Evolutionary conservation across 2,113 vertebrate species (phyloP).

Genomic region (Dinomys branickii): DNA sequence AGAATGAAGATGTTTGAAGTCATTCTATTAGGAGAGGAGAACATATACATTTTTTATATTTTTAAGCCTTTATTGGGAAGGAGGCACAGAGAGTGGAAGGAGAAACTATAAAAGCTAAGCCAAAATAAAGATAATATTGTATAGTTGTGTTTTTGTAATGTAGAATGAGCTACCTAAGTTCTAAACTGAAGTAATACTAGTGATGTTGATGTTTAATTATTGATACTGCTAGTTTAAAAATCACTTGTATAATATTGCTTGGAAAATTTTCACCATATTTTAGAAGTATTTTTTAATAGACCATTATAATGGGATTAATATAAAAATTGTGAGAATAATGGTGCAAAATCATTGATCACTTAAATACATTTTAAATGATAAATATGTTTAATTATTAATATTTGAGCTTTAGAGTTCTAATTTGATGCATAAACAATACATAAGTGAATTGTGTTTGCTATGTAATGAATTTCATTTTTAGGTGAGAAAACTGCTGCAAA

Average conservation of each 20-base stretch:
- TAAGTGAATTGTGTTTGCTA: background rate
- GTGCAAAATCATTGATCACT: background rate
- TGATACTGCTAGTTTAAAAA: background rate
- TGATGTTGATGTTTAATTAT: background rate
- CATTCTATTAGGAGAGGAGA: background rate
- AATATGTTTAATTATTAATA: background rate
- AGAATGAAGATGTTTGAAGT: background rate
- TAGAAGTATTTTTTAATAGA: background rate
- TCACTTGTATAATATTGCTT: no score
- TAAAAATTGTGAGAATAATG: background rate
- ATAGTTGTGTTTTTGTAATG: background rate
- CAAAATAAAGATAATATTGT: background rate
- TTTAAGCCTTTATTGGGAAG: background rate
- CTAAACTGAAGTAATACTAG: background rate
- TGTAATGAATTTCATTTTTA: background rate
- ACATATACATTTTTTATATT: background rate
- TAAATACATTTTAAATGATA: background rate
- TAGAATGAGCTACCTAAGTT: background rate
- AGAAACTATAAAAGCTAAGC: background rate
- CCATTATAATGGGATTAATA: background rate
- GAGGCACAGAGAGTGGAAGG: rapidly evolving
- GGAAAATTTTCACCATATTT: background rate
- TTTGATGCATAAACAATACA: background rate
- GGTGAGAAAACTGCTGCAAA: background rate
- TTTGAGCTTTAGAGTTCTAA: background rate